A percentile compares a stretch with the other conserved stretches of the same genome.
phyloP scores from a whole-genome alignment of 2,113 vertebrate genomes.

The Ramphastos sulfuratus region DNA sequence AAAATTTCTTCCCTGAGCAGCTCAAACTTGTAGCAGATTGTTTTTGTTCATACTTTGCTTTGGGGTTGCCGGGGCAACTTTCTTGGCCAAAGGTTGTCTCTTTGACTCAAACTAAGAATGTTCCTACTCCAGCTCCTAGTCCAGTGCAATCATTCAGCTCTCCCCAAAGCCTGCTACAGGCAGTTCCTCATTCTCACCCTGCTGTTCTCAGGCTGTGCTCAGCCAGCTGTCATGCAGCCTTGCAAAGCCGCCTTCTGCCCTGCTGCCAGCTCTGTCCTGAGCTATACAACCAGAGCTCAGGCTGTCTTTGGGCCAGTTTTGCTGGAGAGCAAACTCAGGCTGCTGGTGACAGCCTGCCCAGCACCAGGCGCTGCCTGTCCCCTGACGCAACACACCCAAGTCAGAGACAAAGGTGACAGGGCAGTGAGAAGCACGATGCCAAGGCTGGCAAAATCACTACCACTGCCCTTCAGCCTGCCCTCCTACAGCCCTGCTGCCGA shows the following conservation, averaged over 20 bases:
- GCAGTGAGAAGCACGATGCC: background rate
- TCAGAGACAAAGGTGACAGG: background rate
- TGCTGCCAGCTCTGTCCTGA: background rate
- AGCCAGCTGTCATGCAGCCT: background rate
- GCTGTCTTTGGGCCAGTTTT: background rate
- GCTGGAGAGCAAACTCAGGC: background rate
- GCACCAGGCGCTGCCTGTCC: background rate
- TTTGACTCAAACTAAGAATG: background rate
- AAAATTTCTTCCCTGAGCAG: background rate
- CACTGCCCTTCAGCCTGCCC: background rate
- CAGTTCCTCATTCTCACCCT: background rate
- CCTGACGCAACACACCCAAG: background rate
- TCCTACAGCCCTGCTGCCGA: background rate
- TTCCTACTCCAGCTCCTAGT: background rate
- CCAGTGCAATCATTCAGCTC: background rate
- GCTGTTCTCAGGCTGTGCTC: background rate
- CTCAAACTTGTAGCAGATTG: background rate
- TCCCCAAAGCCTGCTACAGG: background rate
- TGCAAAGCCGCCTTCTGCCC: background rate
- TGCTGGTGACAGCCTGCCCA: background rate
- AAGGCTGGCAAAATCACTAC: constrained; percentile 4
- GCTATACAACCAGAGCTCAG: background rate
- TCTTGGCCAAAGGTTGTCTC: background rate
- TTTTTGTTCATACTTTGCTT: background rate
- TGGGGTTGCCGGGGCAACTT: background rate